These are phyloP conservation scores for Phalacrocorax pelagicus DNA, from an alignment of 2,113 vertebrate species.

Conservation along the genomic window DNA sequence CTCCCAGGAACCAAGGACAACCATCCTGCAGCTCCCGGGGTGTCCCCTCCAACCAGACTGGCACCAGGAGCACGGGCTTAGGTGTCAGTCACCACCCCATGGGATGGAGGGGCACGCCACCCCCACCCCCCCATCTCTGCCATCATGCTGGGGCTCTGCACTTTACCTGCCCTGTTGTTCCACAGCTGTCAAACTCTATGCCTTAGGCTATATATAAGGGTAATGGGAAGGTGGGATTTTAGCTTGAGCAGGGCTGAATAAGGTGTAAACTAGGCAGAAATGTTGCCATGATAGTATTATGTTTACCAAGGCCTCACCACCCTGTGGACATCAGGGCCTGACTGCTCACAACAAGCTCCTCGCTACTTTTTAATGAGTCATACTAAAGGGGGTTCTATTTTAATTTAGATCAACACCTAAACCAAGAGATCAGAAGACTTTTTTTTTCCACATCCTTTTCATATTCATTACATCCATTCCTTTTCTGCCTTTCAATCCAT, in stretches of 20 bases:
- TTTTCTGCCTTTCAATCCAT: neutral
- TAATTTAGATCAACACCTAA: neutral
- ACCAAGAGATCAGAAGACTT: neutral
- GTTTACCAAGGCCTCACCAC: neutral
- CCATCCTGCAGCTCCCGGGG: neutral
- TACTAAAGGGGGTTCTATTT: neutral
- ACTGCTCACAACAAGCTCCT: neutral
- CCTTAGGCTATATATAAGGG: neutral
- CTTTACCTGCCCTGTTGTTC: neutral
- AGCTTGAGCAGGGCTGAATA: neutral
- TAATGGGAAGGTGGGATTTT: neutral
- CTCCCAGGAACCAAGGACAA: neutral
- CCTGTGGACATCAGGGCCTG: neutral
- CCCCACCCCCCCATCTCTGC: neutral
- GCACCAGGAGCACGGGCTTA: neutral
- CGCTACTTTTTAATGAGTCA: neutral
- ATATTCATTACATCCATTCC: neutral
- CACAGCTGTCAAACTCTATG: neutral
- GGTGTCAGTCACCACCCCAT: accelerated
- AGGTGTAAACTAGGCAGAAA: slow-evolving; percentile 3
- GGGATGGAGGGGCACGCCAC: neutral
- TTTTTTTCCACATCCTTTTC: neutral
- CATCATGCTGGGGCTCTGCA: too few relatives aligned
- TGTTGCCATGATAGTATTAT: neutral
- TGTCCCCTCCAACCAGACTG: neutral